Percentiles rank a stretch among this genome's conserved stretches.
phyloP scores from a whole-genome alignment of 2,113 vertebrate species.

The Nycticebus coucang region DNA sequence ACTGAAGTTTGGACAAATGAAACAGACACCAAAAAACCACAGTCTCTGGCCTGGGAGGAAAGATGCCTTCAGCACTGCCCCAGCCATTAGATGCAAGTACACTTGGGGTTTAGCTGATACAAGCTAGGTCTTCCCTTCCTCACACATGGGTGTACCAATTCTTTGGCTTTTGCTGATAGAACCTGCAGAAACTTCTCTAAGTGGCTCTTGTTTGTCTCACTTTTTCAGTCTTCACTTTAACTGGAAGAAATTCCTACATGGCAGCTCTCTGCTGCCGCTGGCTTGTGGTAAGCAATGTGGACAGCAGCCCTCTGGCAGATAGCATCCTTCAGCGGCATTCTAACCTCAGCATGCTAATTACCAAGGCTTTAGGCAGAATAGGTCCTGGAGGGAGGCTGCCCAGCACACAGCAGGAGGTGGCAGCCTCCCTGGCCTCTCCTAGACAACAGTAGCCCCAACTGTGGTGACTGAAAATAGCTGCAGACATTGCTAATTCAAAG shows the following conservation, averaged over 20 bases:
- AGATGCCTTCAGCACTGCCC: not conserved
- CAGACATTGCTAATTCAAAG: not conserved
- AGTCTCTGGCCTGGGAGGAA: not conserved
- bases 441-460: accelerated
- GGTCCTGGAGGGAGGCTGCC: accelerated
- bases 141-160: too few species aligned
- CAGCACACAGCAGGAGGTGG: not conserved
- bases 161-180: not conserved
- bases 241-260: not conserved
- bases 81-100: not conserved
- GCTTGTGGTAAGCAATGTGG: not conserved
- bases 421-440: not conserved
- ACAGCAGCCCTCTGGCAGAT: not conserved
- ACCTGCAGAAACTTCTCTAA: not conserved
- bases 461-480: not conserved
- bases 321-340: accelerated
- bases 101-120: not conserved
- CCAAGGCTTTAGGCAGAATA: accelerated
- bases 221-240: not conserved
- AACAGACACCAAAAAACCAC: not conserved
- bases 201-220: not conserved
- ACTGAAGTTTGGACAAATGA: not conserved
- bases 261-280: not conserved
- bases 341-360: accelerated
- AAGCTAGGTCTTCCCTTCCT: not conserved